Evolutionary conservation across 2,888 invertebrate species (phyloP).

Genomic region (Drosophila affinis): DNA sequence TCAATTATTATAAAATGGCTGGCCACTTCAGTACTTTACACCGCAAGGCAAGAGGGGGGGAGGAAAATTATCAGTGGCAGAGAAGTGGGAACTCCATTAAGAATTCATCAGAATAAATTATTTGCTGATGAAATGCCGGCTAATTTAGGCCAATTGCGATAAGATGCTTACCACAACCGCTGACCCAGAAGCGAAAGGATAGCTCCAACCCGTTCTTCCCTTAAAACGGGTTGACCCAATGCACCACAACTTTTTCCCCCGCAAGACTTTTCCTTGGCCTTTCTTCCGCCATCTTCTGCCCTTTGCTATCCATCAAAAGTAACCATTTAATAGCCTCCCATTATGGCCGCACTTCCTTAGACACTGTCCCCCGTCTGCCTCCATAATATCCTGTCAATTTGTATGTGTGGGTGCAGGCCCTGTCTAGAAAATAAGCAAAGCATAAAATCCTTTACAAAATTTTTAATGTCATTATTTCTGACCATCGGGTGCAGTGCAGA

Average conservation of each 20-base stretch:
- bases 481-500: slow-evolving; percentile 4
- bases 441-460: slow-evolving; percentile 12
- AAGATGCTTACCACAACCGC: slow-evolving; percentile 18
- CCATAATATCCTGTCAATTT: slow-evolving; percentile 23
- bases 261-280: background rate
- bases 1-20: slow-evolving; percentile 5
- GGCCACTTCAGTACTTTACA: slow-evolving; percentile 2
- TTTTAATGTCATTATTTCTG: slow-evolving; percentile 22
- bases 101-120: slow-evolving; percentile 25
- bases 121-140: slow-evolving; percentile 4
- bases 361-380: slow-evolving; percentile 8
- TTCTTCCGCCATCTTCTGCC: background rate
- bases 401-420: background rate
- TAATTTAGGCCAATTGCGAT: slow-evolving; percentile 18
- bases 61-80: background rate
- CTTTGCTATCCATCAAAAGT: slow-evolving; percentile 13
- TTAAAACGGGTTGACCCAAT: background rate
- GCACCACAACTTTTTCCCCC: background rate
- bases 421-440: slow-evolving; percentile 8
- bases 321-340: slow-evolving; percentile 18
- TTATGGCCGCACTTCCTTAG: slow-evolving; percentile 20
- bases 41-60: background rate
- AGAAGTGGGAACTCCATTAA: slow-evolving; percentile 13
- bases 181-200: slow-evolving; percentile 4
- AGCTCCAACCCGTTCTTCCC: background rate